These are phyloP conservation scores for Torymus texanus DNA, from an alignment of 2,888 invertebrate genomes.

Conservation along the genomic window DNA sequence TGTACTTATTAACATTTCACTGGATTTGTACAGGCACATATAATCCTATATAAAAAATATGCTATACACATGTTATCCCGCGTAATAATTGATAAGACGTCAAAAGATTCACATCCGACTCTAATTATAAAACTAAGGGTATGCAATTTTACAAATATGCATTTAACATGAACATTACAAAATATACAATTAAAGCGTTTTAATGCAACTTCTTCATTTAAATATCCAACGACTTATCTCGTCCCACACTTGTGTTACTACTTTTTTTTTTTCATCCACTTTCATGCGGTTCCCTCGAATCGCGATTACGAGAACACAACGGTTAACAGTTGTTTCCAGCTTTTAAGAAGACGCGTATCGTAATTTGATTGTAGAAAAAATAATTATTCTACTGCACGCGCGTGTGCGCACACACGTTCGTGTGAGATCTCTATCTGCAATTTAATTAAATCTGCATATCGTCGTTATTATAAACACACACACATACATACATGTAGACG, in stretches of 20 bases:
- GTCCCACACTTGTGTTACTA: no score
- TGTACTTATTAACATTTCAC: no score
- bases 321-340: not conserved
- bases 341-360: conserved; percentile 13
- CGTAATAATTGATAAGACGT: not conserved
- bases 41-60: no score
- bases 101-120: conserved; percentile 3
- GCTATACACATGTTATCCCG: no score
- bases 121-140: not conserved
- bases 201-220: not conserved
- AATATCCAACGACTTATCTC: not conserved
- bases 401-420: not conserved
- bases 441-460: conserved; percentile 54
- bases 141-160: not conserved
- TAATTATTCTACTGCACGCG: conserved; percentile 20
- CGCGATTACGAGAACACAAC: not conserved
- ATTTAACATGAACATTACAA: conserved; percentile 19
- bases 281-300: not conserved
- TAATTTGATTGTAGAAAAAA: conserved; percentile 34
- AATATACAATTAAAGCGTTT: conserved; percentile 23
- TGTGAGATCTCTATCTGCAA: conserved; percentile 34
- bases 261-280: no score
- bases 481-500: not conserved
- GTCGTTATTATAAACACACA: conserved; percentile 29
- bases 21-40: no score